phyloP scores from a whole-genome alignment of 2,797 vertebrate genomes.

The Halcyon chelicuti region DNA sequence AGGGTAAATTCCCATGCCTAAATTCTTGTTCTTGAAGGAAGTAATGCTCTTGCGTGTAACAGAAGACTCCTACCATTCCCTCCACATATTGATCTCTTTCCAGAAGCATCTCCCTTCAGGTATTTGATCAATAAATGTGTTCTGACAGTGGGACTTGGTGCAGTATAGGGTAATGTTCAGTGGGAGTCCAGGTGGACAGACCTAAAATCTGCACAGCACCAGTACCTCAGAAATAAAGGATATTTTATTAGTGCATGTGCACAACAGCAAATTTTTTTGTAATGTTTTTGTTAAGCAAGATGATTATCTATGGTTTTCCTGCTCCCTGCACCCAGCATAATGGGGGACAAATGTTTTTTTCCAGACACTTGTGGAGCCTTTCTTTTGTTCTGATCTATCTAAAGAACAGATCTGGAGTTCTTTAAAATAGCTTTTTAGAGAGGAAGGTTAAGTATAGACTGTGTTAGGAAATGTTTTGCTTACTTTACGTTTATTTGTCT shows the following conservation, averaged over 20 bases:
- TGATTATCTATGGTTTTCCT: background rate
- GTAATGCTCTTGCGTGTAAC: background rate
- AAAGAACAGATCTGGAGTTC: background rate
- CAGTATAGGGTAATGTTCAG: background rate
- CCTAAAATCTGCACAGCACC: background rate
- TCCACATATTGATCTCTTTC: background rate
- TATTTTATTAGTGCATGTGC: background rate
- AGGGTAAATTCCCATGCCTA: background rate
- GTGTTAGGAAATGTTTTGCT: background rate
- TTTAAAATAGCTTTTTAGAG: background rate
- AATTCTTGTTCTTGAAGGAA: background rate
- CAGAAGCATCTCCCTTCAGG: background rate
- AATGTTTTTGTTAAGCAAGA: background rate
- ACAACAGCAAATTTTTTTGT: background rate
- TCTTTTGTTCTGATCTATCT: background rate
- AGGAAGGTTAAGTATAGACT: background rate
- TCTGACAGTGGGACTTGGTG: background rate
- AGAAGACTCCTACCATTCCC: background rate
- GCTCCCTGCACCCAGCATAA: background rate
- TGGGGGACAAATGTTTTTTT: fast-evolving
- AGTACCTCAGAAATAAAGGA: background rate
- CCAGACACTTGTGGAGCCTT: background rate
- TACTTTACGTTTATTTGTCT: background rate
- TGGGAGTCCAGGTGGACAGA: background rate
- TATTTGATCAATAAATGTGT: background rate